A percentile compares a stretch with the other conserved stretches of the same genome.
Evolutionary conservation across 1,140 invertebrate species (phyloP).

Genomic region (Condylostylus longicornis): DNA sequence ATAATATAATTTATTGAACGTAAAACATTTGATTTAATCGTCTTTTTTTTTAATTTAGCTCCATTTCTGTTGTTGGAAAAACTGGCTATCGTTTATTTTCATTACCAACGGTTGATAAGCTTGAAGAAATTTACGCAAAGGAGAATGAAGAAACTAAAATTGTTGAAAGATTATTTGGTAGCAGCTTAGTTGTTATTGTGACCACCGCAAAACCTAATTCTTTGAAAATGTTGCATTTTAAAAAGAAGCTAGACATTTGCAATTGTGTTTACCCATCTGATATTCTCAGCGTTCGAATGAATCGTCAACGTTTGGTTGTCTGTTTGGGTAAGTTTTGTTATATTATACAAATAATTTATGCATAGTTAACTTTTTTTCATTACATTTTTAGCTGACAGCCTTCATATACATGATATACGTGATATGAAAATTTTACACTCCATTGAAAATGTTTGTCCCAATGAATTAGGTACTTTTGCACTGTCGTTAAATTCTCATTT

Average conservation of each 20-base stretch:
- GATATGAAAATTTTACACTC: constrained; percentile 98
- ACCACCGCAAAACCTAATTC: constrained; percentile 27
- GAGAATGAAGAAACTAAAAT: constrained; percentile 29
- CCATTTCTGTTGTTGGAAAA: constrained; percentile 18
- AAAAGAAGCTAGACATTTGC: constrained; percentile 96
- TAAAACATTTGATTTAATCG: no score
- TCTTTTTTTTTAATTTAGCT: constrained; percentile 12
- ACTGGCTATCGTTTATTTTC: constrained; percentile 23
- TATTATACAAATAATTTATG: no score
- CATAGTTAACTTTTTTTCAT: no score
- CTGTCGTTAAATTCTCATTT: constrained; percentile 82
- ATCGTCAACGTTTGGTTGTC: constrained; percentile 85
- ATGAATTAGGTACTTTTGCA: constrained; percentile 82
- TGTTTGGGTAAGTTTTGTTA: no score
- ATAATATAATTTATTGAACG: no score
- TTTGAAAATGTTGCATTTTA: constrained; percentile 83
- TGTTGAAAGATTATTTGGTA: constrained; percentile 29
- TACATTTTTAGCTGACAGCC: constrained; percentile 78
- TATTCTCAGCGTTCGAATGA: constrained; percentile 90
- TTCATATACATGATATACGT: constrained; percentile 96
- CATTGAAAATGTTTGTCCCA: constrained; percentile 92
- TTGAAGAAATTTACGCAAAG: constrained; percentile 30
- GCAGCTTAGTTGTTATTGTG: constrained; percentile 29
- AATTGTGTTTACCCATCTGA: constrained; percentile 96
- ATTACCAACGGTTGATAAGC: constrained; percentile 21